Evolutionary conservation across 2,888 invertebrate genomes (phyloP).

Genomic region (Drepana falcataria): DNA sequence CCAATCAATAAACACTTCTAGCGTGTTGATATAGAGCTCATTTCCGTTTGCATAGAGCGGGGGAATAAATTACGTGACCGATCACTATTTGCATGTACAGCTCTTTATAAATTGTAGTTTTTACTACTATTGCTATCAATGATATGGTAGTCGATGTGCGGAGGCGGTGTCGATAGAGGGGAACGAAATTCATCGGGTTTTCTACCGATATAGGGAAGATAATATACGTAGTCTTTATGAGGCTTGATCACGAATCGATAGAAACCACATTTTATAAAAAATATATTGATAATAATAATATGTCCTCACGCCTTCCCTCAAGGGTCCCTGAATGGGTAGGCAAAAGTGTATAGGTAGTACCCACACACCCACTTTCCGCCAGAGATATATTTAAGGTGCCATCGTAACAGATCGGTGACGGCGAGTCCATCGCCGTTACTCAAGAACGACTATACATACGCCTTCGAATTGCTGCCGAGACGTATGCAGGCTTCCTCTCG

Average conservation of each 20-base stretch:
- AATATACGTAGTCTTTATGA: not conserved
- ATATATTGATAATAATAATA: no score
- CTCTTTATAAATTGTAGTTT: not conserved
- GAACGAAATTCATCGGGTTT: not conserved
- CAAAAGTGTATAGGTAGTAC: no score
- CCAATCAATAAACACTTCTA: not conserved
- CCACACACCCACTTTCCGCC: no score
- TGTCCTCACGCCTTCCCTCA: no score
- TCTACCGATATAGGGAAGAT: not conserved
- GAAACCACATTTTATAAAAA: not conserved
- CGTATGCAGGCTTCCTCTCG: no score
- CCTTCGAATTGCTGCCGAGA: no score
- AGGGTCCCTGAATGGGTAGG: no score
- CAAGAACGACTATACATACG: no score
- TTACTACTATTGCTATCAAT: not conserved
- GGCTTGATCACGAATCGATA: not conserved
- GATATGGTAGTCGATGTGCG: not conserved
- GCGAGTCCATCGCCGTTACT: no score
- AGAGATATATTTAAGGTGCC: no score
- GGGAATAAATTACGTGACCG: constrained; percentile 39
- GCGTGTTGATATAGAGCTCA: not conserved
- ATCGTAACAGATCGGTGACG: no score
- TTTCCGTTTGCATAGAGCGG: constrained; percentile 10
- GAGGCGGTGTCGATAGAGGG: not conserved
- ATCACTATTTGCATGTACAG: not conserved